phyloP scores from a whole-genome alignment of 1,140 invertebrate genomes.

The Plutomurus gul region DNA sequence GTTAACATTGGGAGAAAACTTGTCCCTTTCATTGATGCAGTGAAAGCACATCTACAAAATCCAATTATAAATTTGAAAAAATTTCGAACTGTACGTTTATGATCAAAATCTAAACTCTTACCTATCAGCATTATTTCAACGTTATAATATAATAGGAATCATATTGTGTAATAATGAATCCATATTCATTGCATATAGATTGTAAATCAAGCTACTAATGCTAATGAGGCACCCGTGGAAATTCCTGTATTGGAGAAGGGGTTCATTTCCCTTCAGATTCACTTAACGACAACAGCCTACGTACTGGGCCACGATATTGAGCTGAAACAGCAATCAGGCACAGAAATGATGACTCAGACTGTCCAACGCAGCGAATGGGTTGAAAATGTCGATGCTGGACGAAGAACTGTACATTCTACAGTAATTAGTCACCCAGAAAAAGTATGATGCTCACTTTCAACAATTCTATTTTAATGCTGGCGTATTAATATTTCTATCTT shows the following conservation, averaged over 20 bases:
- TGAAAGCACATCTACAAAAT: background rate
- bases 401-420: background rate
- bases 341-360: background rate
- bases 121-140: no score
- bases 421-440: background rate
- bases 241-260: background rate
- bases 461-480: no score
- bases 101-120: background rate
- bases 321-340: background rate
- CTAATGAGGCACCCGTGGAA: background rate
- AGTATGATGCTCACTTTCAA: no score
- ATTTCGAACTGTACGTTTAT: background rate
- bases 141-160: no score
- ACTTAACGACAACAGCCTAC: background rate
- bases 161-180: background rate
- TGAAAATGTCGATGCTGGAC: background rate
- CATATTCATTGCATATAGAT: background rate
- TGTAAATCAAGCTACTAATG: background rate
- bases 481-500: background rate
- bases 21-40: background rate
- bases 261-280: background rate
- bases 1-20: background rate
- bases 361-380: background rate
- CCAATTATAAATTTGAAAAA: background rate
- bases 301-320: background rate